Evolutionary conservation across 2,888 invertebrate species (phyloP).

Genomic region (Cephus sareptanus): DNA sequence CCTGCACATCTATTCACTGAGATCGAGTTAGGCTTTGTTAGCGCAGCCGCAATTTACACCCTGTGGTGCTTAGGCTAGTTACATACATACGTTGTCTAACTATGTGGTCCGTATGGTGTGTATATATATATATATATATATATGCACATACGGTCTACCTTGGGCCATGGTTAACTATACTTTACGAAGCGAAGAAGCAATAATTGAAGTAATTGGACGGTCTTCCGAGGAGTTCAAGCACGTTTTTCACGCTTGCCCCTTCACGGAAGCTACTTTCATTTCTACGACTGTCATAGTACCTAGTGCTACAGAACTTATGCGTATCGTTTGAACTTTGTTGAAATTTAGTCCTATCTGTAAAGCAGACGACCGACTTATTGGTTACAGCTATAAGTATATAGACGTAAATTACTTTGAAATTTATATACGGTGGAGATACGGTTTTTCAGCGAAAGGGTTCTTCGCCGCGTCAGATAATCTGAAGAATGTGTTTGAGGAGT

Average conservation of each 20-base stretch:
- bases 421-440: neutral
- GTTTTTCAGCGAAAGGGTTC: neutral
- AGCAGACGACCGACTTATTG: neutral
- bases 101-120: neutral
- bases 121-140: neutral
- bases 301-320: neutral
- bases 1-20: constrained; percentile 7
- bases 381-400: neutral
- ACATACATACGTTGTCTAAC: constrained; percentile 25
- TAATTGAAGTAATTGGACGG: neutral
- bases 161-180: neutral
- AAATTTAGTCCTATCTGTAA: neutral
- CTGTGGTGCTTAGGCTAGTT: constrained; percentile 38
- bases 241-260: neutral
- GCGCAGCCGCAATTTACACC: constrained; percentile 53
- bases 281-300: neutral
- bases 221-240: neutral
- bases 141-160: neutral
- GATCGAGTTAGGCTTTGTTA: constrained; percentile 29
- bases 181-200: constrained; percentile 3
- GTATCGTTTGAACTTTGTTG: neutral
- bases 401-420: neutral
- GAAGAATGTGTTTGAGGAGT: neutral
- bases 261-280: neutral
- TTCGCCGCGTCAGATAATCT: neutral